Percentiles rank a stretch among this genome's conserved stretches.
These are phyloP conservation scores for Tapirus terrestris DNA, from an alignment of 2,113 vertebrate genomes.

Conservation along the genomic window DNA sequence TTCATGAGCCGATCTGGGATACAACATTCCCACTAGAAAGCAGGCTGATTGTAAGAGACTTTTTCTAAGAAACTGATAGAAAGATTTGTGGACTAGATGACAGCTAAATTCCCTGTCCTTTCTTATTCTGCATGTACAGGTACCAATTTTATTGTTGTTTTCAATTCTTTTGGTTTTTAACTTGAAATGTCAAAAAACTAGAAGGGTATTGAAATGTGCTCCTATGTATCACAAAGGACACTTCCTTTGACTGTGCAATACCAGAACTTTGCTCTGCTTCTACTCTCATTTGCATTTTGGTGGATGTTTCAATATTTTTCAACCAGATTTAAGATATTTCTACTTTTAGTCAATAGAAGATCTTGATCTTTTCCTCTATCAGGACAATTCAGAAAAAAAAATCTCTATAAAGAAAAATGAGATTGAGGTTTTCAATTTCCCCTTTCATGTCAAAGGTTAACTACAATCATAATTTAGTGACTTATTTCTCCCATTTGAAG, in stretches of 20 bases:
- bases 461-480: not conserved
- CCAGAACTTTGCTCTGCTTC: not conserved
- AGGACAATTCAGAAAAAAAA: not conserved
- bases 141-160: not conserved
- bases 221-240: not conserved
- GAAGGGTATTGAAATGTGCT: not conserved
- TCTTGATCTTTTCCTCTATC: not conserved
- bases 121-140: not conserved
- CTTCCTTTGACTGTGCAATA: not conserved
- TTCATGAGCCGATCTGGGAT: not conserved
- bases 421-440: not conserved
- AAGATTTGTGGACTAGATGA: not conserved
- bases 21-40: no score
- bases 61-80: not conserved
- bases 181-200: not conserved
- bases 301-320: not conserved
- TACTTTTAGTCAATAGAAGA: not conserved
- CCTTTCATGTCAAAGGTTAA: not conserved
- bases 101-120: not conserved
- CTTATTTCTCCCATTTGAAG: not conserved
- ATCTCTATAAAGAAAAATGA: not conserved
- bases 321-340: not conserved
- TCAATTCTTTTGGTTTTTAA: not conserved
- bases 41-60: not conserved
- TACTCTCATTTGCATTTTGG: not conserved